phyloP scores from a whole-genome alignment of 2,797 vertebrate genomes.

The Syndactyla subalaris region DNA sequence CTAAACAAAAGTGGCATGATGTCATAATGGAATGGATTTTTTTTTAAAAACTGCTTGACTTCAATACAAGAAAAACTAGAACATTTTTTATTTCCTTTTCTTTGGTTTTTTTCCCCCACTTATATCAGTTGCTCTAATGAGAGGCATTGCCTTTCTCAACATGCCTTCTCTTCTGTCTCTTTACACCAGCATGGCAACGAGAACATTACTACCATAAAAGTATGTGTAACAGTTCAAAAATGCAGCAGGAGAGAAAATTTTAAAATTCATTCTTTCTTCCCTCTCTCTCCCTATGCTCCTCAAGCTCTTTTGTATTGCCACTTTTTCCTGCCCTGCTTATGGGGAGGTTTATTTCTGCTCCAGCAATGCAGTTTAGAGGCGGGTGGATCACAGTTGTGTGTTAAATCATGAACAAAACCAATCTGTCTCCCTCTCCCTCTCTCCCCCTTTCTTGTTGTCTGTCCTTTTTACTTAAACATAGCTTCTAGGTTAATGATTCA shows the following conservation, averaged over 20 bases:
- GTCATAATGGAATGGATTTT: background rate
- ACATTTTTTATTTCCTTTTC: background rate
- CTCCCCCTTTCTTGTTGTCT: background rate
- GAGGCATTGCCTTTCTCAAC: background rate
- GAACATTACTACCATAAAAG: background rate
- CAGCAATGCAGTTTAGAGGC: background rate
- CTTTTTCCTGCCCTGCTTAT: background rate
- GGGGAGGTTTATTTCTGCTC: background rate
- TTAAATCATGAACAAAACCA: slow-evolving; percentile 54
- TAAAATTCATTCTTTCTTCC: background rate
- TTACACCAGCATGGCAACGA: background rate
- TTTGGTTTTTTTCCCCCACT: background rate
- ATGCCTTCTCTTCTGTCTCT: background rate
- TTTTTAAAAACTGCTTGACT: background rate
- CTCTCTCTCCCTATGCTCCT: background rate
- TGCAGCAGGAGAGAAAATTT: background rate
- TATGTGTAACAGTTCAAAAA: background rate
- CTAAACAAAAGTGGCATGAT: background rate
- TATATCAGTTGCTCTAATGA: background rate
- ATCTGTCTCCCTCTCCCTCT: background rate
- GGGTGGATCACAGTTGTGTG: background rate
- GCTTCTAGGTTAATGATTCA: slow-evolving; percentile 61
- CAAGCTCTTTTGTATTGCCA: background rate
- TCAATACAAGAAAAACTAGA: background rate
- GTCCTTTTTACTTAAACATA: slow-evolving; percentile 43